Percentiles rank a stretch among this genome's conserved stretches.
These are phyloP conservation scores for Pocillopora grandis DNA, from an alignment of 92 coral and sea anemone genomes.

Conservation along the genomic window DNA sequence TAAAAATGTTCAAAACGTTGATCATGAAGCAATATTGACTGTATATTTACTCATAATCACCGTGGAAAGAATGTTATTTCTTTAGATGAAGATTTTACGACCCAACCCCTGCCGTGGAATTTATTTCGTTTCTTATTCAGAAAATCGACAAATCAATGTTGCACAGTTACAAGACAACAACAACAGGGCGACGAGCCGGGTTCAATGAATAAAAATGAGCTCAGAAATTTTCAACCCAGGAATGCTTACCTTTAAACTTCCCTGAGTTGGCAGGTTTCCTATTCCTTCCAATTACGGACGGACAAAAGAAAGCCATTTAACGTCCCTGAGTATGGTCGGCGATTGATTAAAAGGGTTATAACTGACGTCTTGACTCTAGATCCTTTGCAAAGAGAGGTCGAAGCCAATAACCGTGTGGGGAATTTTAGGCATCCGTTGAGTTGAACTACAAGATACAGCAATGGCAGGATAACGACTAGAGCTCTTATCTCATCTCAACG, in stretches of 20 bases:
- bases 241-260: constrained; percentile 53
- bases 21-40: no score
- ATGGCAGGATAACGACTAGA: no score
- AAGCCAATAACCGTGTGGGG: background rate
- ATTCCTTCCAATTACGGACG: constrained; percentile 38
- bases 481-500: no score
- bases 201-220: no score
- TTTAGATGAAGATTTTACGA: background rate
- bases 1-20: no score
- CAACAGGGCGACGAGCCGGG: no score
- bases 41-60: no score
- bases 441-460: background rate
- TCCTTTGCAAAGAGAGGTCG: background rate
- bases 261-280: constrained; percentile 38
- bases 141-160: background rate
- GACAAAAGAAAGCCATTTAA: constrained; percentile 62
- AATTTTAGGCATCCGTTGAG: background rate
- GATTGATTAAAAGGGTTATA: constrained; percentile 10
- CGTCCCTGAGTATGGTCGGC: background rate
- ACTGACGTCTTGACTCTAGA: background rate
- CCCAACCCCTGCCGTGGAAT: background rate
- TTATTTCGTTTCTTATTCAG: background rate
- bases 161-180: background rate
- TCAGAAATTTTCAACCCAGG: background rate
- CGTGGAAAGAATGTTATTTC: no score